Conservation (phyloP, 2,797 vertebrate species). For the Chiloscyllium punctatum region DNA sequence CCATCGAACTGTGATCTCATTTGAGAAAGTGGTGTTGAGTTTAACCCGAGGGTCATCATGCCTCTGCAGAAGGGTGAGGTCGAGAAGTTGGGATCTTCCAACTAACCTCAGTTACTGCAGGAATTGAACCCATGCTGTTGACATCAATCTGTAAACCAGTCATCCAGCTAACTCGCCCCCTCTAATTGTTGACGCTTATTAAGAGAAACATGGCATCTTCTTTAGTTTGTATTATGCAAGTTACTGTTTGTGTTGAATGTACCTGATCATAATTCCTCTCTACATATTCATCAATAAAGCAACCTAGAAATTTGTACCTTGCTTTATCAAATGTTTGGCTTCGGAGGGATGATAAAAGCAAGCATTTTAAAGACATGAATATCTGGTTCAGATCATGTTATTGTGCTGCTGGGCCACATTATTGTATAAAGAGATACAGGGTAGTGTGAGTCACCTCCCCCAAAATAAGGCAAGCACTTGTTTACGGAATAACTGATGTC, state of each 20-base stretch:
- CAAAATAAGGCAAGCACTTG: neutral
- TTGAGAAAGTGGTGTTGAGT: no score
- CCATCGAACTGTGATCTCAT: no score
- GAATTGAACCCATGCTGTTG: no score
- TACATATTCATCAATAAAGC: neutral
- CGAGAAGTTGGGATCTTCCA: no score
- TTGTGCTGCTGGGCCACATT: neutral
- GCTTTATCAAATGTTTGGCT: neutral
- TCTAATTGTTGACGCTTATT: neutral
- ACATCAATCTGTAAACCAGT: no score
- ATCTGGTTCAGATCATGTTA: neutral
- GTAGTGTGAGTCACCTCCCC: neutral
- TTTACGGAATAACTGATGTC: neutral
- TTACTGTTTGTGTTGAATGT: neutral
- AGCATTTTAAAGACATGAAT: neutral
- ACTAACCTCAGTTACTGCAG: no score
- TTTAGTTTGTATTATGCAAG: neutral
- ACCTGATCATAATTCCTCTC: neutral
- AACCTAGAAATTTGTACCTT: neutral
- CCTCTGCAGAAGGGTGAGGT: no score
- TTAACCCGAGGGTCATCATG: no score
- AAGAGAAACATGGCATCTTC: neutral
- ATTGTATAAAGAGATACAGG: neutral
- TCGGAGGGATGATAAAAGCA: neutral
- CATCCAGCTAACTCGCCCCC: no score